Evolutionary conservation across 2,888 invertebrate species (phyloP).

Genomic region (Coenonympha glycerion): DNA sequence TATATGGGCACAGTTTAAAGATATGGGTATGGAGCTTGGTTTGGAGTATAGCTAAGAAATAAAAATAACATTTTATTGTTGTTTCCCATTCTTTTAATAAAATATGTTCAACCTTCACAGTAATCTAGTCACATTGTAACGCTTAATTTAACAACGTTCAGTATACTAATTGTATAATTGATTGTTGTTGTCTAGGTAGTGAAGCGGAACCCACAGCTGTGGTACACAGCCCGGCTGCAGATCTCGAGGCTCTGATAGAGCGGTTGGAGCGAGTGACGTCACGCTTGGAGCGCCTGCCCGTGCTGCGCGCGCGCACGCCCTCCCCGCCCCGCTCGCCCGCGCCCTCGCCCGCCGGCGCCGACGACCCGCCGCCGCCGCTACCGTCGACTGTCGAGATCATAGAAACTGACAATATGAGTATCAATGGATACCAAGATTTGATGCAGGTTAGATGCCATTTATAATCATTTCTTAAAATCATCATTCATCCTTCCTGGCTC

Average conservation of each 20-base stretch:
- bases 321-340: slow-evolving; percentile 50
- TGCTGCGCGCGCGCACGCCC: slow-evolving; percentile 45
- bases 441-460: slow-evolving; percentile 61
- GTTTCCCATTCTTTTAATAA: no score
- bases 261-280: slow-evolving; percentile 85
- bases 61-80: no score
- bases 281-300: slow-evolving; percentile 79
- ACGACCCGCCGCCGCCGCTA: slow-evolving; percentile 40
- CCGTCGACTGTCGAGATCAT: slow-evolving; percentile 14
- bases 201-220: slow-evolving; percentile 67
- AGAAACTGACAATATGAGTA: slow-evolving; percentile 77
- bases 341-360: slow-evolving; percentile 38
- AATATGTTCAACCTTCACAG: no score
- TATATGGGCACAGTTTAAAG: no score
- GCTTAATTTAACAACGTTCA: no score
- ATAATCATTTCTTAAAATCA: not conserved
- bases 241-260: slow-evolving; percentile 81
- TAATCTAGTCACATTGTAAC: no score
- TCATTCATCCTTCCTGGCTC: no score
- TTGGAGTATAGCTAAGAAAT: no score
- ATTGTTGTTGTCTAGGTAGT: slow-evolving; percentile 51
- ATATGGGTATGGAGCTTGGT: no score
- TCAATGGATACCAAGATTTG: slow-evolving; percentile 84
- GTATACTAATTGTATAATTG: no score
- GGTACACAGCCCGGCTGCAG: slow-evolving; percentile 62